Evolutionary conservation across 2,888 invertebrate genomes (phyloP), one percentile per base, ranked within the genome.

Genomic region (Noctua pronuba): DNA sequence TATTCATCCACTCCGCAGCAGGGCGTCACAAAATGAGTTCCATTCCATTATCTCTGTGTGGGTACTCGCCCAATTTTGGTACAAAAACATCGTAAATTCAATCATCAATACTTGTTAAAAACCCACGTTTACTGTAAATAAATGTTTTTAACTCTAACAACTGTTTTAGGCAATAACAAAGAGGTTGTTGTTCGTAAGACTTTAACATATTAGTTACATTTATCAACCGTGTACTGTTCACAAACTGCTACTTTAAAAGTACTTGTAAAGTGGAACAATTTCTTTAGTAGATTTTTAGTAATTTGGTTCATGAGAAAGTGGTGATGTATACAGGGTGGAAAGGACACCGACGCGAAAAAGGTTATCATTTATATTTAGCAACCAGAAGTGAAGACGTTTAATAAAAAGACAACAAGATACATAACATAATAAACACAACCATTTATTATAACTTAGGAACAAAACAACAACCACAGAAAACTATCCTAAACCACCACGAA

Each of bases 1-100:
- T 75, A 83, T 89, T 83, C 80, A 87, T 90, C 82, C 73, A 69
- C 86, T 90, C 74, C 78, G 52, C 91, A 85, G 85, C 77, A 72
- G 90, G 90, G 74, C 31, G 77, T 85, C 84, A 69, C 77, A 76
- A 88, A 88, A 90, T 88, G 80, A 87, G 80, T 83, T 85, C 82
- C 64, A 79, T 86, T 80, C 55, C 79, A 75, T 80, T 79, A 81
- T 66, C 41, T 82, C 10, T 68, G 71, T 28, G 75, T 73, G n/a
- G n/a, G 73, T 75, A 78, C 72, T 79, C 72, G 66, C 71, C 76
- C 68, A 62, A 77, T 73, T 69, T 70, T 31, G n/a, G 44, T 13
- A 31, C 55, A 71, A 80, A 55, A 38, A 44, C 35, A 38, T 70
- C 52, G 38, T 38, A 16, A 65, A 64, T 67, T 21, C 31, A 31